These are phyloP conservation scores for Clarias pachynema DNA, from an alignment of 2,797 vertebrate genomes.

Conservation along the genomic window DNA sequence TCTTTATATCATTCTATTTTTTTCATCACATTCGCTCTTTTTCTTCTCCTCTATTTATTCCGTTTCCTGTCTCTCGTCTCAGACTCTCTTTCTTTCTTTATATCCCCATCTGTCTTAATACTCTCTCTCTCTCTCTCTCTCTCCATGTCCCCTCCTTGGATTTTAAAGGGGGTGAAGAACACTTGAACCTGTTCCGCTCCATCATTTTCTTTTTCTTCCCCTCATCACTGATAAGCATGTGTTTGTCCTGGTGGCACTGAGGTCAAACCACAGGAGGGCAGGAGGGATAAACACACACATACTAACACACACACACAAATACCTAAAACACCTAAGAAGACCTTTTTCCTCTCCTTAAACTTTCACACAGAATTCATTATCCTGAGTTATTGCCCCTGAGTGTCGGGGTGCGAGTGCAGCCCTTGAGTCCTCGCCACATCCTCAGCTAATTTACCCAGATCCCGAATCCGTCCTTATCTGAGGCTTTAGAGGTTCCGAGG, in stretches of 20 bases:
- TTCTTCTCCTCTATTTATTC: neutral
- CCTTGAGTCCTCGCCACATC: slow-evolving; percentile 75
- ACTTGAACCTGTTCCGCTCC: slow-evolving; percentile 67
- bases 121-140: neutral
- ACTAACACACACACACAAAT: neutral
- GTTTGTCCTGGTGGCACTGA: slow-evolving; percentile 67
- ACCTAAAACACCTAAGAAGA: slow-evolving; percentile 36
- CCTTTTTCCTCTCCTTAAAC: slow-evolving; percentile 64
- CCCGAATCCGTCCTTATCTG: slow-evolving; percentile 80
- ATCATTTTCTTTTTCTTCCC: slow-evolving; percentile 69
- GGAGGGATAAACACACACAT: slow-evolving; percentile 53
- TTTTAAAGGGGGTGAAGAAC: slow-evolving; percentile 64
- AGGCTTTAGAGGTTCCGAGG: slow-evolving; percentile 84
- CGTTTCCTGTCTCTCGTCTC: neutral
- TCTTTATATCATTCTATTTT: neutral
- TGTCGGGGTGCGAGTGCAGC: slow-evolving; percentile 45
- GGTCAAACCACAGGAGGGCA: slow-evolving; percentile 73
- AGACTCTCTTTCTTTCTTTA: neutral
- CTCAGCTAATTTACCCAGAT: slow-evolving; percentile 84
- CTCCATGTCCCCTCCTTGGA: neutral
- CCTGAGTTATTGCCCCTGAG: slow-evolving; percentile 52
- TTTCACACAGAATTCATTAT: slow-evolving; percentile 75
- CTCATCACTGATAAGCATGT: slow-evolving; percentile 74
- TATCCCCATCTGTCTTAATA: neutral
- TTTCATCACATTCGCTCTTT: neutral